Evolutionary conservation across 1,140 invertebrate genomes (phyloP).

Genomic region (Thalassaphorura encarpata): DNA sequence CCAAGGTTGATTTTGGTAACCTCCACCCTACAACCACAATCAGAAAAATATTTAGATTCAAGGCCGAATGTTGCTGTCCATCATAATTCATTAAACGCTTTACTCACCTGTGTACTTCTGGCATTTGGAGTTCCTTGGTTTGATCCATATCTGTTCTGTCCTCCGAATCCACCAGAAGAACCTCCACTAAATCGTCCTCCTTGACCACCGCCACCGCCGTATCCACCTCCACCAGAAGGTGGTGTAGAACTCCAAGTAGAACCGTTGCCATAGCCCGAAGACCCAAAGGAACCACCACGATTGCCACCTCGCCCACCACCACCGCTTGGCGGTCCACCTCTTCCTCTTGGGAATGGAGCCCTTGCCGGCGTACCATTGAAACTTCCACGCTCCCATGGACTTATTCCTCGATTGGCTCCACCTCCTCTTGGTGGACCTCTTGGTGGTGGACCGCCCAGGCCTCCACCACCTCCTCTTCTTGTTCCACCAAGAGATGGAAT

Average conservation of each 20-base stretch:
- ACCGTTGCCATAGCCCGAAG: neutral
- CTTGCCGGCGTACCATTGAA: too few relatives aligned
- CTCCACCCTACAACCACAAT: neutral
- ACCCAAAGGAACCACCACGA: neutral
- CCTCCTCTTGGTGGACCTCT: constrained; percentile 8
- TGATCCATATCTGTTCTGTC: too few relatives aligned
- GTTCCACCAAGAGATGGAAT: constrained; percentile 13
- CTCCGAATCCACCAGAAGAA: constrained; percentile 14
- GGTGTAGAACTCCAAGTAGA: neutral
- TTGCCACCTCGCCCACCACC: constrained; percentile 31
- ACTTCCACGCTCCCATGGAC: too few relatives aligned
- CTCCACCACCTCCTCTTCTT: constrained; percentile 16
- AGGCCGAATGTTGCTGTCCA: too few relatives aligned
- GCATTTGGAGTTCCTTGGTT: too few relatives aligned
- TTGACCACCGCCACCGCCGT: neutral
- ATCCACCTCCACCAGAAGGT: constrained; percentile 3
- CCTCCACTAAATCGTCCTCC: constrained; percentile 4
- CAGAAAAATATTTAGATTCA: too few relatives aligned
- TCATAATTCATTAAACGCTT: too few relatives aligned
- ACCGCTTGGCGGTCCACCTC: neutral
- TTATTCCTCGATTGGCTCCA: neutral
- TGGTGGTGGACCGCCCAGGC: constrained; percentile 17
- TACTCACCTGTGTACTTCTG: too few relatives aligned
- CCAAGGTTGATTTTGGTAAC: neutral
- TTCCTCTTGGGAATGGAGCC: neutral